A percentile compares a stretch with the other conserved stretches of the same genome.
These are phyloP conservation scores for Amyelois transitella DNA, from an alignment of 1,140 invertebrate species.

Conservation along the genomic window DNA sequence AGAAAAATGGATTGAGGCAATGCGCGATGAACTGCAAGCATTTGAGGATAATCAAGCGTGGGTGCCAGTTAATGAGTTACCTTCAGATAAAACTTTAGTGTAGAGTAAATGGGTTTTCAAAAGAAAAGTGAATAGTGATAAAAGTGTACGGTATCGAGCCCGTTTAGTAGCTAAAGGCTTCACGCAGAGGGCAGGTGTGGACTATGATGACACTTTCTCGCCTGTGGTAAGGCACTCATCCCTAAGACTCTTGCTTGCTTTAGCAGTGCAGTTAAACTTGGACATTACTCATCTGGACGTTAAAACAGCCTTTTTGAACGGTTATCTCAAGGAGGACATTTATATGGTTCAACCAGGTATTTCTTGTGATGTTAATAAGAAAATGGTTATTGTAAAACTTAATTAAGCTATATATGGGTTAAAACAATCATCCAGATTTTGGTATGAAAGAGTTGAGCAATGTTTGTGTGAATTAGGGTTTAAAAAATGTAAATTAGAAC, in stretches of 20 bases:
- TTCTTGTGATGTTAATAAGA: no score
- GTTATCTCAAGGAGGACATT: conserved; percentile 50
- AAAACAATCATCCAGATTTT: no score
- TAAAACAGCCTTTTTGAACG: conserved; percentile 62
- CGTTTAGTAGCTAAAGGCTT: conserved; percentile 65
- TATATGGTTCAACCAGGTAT: no score
- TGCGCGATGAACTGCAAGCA: conserved; percentile 30
- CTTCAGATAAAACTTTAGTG: conserved; percentile 34
- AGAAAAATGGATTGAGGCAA: conserved; percentile 32
- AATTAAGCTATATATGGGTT: no score
- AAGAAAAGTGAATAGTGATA: conserved; percentile 11
- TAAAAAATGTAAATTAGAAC: no score
- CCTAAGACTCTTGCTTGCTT: conserved; percentile 45
- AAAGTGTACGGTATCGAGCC: conserved; percentile 41
- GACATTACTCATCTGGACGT: conserved; percentile 23
- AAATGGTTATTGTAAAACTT: no score
- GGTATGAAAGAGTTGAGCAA: no score
- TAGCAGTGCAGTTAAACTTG: conserved; percentile 36
- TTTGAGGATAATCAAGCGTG: conserved; percentile 44
- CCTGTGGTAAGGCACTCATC: conserved; percentile 41
- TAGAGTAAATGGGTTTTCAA: conserved; percentile 17
- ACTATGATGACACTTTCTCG: conserved; percentile 32
- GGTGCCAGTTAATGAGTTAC: conserved; percentile 36
- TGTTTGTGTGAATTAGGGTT: no score
- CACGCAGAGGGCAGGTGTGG: conserved; percentile 14